A percentile compares a stretch with the other conserved stretches of the same genome.
Evolutionary conservation across 2,113 vertebrate genomes (phyloP).

Genomic region (Grammomys dolichurus): DNA sequence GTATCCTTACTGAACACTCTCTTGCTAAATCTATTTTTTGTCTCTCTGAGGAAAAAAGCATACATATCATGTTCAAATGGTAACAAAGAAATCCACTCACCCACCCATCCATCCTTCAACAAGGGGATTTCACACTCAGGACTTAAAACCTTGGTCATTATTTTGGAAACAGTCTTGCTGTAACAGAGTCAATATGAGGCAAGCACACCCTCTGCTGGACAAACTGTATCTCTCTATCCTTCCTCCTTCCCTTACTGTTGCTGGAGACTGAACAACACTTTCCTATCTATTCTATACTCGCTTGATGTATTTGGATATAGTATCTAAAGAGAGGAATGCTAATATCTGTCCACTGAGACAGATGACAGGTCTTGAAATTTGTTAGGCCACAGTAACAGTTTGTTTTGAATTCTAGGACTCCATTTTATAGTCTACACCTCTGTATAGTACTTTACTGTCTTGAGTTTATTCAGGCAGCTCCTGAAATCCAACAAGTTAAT

Average conservation of each 20-base stretch:
- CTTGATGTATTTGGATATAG: not conserved
- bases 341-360: not conserved
- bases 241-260: not conserved
- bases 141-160: not conserved
- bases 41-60: not conserved
- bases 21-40: constrained; percentile 13
- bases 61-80: constrained; percentile 17
- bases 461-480: not conserved
- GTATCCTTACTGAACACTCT: not conserved
- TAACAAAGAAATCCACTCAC: not conserved
- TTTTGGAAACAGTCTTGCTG: not conserved
- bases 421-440: not conserved
- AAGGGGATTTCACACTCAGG: constrained; percentile 43
- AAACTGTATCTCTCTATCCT: not conserved
- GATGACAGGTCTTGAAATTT: not conserved
- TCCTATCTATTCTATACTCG: not conserved
- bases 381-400: not conserved
- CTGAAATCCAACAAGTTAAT: not conserved
- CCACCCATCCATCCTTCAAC: not conserved
- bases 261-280: not conserved
- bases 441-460: not conserved
- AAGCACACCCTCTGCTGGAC: constrained; percentile 51
- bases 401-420: not conserved
- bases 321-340: not conserved
- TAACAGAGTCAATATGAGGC: not conserved